Percentiles rank a stretch among this genome's conserved stretches.
phyloP scores from a whole-genome alignment of 2,113 vertebrate species.

The Lagenorhynchus albirostris region DNA sequence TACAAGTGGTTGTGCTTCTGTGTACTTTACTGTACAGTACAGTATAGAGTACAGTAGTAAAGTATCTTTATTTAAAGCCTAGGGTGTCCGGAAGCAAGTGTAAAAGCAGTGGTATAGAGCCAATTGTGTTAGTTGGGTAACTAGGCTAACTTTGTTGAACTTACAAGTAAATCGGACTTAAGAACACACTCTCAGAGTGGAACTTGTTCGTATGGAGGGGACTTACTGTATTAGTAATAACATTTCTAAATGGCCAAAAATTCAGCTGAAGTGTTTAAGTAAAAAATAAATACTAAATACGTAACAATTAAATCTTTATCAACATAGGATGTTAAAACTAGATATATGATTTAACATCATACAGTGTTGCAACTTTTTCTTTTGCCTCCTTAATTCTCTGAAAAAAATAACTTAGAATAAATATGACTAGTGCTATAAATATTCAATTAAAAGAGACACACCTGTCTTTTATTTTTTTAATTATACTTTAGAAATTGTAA shows the following conservation, averaged over 20 bases:
- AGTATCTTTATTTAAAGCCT: too few relatives aligned
- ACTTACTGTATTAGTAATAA: background rate
- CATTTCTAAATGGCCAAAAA: background rate
- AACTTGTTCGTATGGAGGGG: too few relatives aligned
- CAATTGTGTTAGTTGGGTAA: too few relatives aligned
- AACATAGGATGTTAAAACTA: background rate
- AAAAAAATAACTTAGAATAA: constrained; percentile 8
- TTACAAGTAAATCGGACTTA: too few relatives aligned
- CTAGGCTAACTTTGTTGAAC: too few relatives aligned
- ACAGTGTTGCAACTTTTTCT: background rate
- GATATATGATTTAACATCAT: background rate
- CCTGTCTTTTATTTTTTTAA: background rate
- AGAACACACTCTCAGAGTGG: too few relatives aligned
- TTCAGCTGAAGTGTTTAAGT: background rate
- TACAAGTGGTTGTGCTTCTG: too few relatives aligned
- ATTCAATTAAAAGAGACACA: background rate
- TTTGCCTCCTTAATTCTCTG: background rate
- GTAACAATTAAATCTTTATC: background rate
- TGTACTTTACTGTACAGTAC: too few relatives aligned
- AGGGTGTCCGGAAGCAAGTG: too few relatives aligned
- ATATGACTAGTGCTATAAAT: background rate
- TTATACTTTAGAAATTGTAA: background rate
- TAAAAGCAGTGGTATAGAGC: too few relatives aligned
- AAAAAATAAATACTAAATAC: background rate
- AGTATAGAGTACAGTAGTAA: too few relatives aligned